Evolutionary conservation across 2,888 invertebrate genomes (phyloP).

Genomic region (Harpalus rufipes): DNA sequence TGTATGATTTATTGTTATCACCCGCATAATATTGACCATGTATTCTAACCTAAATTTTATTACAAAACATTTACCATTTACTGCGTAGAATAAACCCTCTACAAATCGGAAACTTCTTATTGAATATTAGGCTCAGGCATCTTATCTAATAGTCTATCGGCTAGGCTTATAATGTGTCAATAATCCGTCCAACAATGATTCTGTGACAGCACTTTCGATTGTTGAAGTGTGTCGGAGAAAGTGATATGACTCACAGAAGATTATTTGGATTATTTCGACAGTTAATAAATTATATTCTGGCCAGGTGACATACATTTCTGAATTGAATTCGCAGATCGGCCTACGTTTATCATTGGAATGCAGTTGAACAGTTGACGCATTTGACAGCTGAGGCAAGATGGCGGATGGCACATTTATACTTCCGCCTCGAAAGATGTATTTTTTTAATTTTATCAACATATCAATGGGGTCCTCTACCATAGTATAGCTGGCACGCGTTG

Average conservation of each 20-base stretch:
- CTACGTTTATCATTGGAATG: neutral
- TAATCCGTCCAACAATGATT: neutral
- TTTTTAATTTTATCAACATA: neutral
- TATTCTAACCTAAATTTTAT: neutral
- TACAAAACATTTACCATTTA: conserved; percentile 1
- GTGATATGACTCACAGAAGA: neutral
- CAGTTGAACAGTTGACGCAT: neutral
- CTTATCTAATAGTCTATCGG: neutral
- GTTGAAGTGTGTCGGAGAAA: conserved; percentile 1
- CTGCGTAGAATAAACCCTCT: neutral
- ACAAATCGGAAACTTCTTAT: neutral
- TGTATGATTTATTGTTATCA: neutral
- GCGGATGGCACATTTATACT: neutral
- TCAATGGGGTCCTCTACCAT: too few relatives aligned
- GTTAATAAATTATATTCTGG: neutral
- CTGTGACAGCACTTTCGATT: neutral
- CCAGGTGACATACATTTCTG: neutral
- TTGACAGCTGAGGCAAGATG: neutral
- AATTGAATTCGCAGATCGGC: neutral
- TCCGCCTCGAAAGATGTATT: neutral
- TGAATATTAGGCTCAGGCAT: neutral
- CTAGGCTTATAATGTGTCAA: neutral
- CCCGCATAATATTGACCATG: neutral
- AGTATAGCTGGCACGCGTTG: too few relatives aligned
- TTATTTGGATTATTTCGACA: neutral